Base-by-base conservation (phyloP, 1,140 invertebrate species). In the Charaxes varanes region DNA sequence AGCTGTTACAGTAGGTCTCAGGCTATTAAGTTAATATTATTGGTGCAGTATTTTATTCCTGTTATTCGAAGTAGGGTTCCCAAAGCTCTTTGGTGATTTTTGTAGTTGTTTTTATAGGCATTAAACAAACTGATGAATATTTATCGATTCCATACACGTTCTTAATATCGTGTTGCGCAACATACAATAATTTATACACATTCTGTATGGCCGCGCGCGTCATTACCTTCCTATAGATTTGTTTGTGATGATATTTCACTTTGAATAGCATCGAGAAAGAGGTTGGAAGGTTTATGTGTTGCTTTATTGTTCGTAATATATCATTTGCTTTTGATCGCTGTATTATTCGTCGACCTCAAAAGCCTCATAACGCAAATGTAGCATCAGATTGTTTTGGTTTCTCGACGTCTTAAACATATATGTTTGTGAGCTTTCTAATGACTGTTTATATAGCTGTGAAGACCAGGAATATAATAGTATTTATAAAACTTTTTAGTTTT, bases 201-300 rank as follows among this genome's bases (percentile, higher is more conserved):
- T 64, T 66, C 23, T 62, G 42, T 59, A 58, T 55, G 53, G 43
- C 55, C n/a, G 26, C 33, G 55, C 66, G 68, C 60, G 42, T 72
- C 71, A 76, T 76, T 76, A 66, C 64, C 53, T 67, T 66, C 31
- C 52, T 68, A 68, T 67, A 60, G 62, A 66, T 67, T 57, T 68
- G 66, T 62, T 71, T 61, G 53, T 51, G 57, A 44, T 53, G 61
- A 55, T 57, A 60, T 58, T 56, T 56, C 45, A 48, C 35, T 43
- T 53, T 48, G 22, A 53, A 53, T 53, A 43, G 44, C 31, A 16
- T 23, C 18, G 15, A 42, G 18, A 43, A 50, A 32, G 38, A 41
- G 38, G 35, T 40, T 33, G 42, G 19, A 45, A 45, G 35, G 28
- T 37, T 46, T 40, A 46, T 46, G 35, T 38, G 28, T 28, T 34